phyloP scores from a whole-genome alignment of 2,113 vertebrate species.

The Calcarius ornatus region DNA sequence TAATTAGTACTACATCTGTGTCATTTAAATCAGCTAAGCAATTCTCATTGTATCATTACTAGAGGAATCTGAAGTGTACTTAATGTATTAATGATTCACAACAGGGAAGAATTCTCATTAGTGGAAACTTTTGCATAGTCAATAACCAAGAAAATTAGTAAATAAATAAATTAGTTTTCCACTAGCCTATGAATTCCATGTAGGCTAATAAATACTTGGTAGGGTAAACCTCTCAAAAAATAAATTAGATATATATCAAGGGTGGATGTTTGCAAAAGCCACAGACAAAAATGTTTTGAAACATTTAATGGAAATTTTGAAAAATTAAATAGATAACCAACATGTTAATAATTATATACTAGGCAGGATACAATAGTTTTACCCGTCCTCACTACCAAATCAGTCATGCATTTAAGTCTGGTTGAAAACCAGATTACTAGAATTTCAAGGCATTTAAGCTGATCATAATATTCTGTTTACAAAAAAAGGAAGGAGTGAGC shows the following conservation, averaged over 20 bases:
- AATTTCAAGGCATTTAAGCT: background rate
- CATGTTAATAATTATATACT: background rate
- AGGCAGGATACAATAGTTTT: background rate
- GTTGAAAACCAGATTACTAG: background rate
- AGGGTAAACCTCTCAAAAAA: background rate
- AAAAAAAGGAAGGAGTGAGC: accelerated
- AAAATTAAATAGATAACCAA: background rate
- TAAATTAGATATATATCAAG: background rate
- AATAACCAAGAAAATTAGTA: constrained; percentile 32
- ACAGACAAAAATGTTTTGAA: background rate
- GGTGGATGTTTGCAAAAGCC: background rate
- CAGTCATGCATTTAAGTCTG: background rate
- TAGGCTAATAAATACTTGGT: background rate
- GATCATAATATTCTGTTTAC: background rate
- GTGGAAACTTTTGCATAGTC: constrained; percentile 44
- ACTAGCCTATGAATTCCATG: background rate
- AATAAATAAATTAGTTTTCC: constrained; percentile 15
- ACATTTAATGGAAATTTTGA: background rate
- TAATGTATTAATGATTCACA: constrained; percentile 59
- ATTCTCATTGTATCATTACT: constrained; percentile 51
- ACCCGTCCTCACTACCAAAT: background rate
- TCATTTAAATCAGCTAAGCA: constrained; percentile 54
- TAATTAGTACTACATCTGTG: constrained; percentile 63
- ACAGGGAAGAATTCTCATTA: constrained; percentile 49
- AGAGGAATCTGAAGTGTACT: constrained; percentile 51